Conservation (phyloP, 1,140 invertebrate species). For the Choristoneura fumiferana region DNA sequence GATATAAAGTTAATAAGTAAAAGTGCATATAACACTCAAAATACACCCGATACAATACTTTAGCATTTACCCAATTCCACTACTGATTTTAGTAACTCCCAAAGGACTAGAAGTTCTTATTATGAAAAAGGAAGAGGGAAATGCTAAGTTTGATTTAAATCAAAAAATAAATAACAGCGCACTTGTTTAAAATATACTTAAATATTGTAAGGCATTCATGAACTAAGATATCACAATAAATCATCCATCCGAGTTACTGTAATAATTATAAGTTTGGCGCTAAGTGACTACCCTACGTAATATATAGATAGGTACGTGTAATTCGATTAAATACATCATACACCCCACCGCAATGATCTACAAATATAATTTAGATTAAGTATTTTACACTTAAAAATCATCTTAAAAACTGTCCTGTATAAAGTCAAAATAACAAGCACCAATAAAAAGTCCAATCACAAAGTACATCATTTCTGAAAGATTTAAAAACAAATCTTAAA, state of each 20-base stretch:
- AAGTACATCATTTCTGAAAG: slow-evolving; percentile 13
- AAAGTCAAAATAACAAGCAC: slow-evolving; percentile 31
- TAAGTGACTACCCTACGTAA: neutral
- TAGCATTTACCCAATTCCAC: no score
- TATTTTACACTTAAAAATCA: slow-evolving; percentile 12
- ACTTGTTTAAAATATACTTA: slow-evolving; percentile 1
- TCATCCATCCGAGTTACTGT: slow-evolving; percentile 5
- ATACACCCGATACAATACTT: no score
- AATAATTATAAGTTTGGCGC: neutral
- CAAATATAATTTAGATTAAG: slow-evolving; percentile 12
- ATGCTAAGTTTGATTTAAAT: slow-evolving; percentile 1
- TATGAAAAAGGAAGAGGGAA: neutral
- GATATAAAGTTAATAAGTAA: no score
- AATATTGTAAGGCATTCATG: slow-evolving; percentile 4
- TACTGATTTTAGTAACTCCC: no score
- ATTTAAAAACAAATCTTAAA: slow-evolving; percentile 22
- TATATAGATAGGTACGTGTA: slow-evolving; percentile 10
- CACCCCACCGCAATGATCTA: neutral
- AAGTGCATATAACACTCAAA: no score
- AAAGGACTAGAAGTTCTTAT: no score
- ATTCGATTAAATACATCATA: slow-evolving; percentile 6
- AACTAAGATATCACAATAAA: slow-evolving; percentile 1
- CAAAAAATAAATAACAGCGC: slow-evolving; percentile 4
- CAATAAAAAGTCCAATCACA: slow-evolving; percentile 22
- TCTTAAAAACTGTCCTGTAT: slow-evolving; percentile 12